Conservation (phyloP, 2,797 vertebrate genomes). For the Sebastes hopkinsi region DNA sequence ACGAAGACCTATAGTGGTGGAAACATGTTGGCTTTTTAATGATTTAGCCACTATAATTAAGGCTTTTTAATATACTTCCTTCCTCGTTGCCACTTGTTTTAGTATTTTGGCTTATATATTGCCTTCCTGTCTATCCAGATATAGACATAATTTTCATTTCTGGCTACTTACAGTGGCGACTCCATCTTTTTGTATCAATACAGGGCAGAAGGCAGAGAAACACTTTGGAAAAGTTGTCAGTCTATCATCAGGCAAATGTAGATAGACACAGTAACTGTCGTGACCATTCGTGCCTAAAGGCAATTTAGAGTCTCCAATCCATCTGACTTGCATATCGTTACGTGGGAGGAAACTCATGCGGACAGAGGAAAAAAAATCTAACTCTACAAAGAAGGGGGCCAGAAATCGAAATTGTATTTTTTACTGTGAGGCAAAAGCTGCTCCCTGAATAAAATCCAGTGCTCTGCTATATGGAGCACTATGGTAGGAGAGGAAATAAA, state of each 20-base stretch:
- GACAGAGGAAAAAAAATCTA: background rate
- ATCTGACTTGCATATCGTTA: constrained; percentile 20
- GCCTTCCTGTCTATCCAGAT: no score
- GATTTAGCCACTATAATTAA: no score
- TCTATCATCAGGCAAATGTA: constrained; percentile 14
- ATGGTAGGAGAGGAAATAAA: constrained; percentile 17
- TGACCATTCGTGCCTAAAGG: constrained; percentile 18
- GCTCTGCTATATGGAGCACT: constrained; percentile 2
- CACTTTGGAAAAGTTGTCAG: background rate
- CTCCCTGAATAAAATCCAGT: constrained; percentile 15
- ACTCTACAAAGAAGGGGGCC: constrained; percentile 6
- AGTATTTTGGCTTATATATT: no score
- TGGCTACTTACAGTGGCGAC: background rate
- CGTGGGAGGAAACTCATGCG: constrained; percentile 16
- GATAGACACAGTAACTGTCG: constrained; percentile 8
- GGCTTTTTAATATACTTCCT: no score
- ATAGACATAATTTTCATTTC: background rate
- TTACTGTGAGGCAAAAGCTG: constrained; percentile 9
- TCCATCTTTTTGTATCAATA: background rate
- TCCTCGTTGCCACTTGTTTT: no score
- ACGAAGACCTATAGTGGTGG: no score
- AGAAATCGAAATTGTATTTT: constrained; percentile 15
- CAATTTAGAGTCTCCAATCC: constrained; percentile 16
- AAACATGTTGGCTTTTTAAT: no score
- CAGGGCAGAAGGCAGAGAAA: background rate